Conservation (phyloP, 1,140 invertebrate species). For the Sweltsa coloradensis region DNA sequence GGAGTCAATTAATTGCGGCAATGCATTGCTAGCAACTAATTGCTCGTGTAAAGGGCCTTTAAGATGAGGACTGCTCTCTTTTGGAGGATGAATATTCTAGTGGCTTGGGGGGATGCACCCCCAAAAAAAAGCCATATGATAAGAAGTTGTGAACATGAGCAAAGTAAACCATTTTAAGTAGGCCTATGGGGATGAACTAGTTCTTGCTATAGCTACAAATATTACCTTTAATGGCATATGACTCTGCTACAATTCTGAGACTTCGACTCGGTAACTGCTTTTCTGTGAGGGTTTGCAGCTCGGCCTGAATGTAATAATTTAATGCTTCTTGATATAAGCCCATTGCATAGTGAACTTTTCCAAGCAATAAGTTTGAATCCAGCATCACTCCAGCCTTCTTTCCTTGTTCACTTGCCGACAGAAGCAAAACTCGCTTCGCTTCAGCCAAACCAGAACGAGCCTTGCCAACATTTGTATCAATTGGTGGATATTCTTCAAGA, state of each 20-base stretch:
- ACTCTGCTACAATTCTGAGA: constrained; percentile 84
- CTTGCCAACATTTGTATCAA: constrained; percentile 65
- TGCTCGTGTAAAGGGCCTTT: no score
- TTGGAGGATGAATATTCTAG: no score
- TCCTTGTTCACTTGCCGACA: constrained; percentile 62
- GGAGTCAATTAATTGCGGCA: no score
- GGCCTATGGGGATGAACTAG: no score
- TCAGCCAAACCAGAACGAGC: constrained; percentile 66
- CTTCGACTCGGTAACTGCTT: constrained; percentile 73
- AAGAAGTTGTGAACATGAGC: no score
- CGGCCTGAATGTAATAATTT: constrained; percentile 69
- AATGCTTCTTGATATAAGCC: constrained; percentile 74
- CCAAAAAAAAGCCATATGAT: no score
- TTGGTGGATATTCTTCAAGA: constrained; percentile 72
- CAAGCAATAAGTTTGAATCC: constrained; percentile 76
- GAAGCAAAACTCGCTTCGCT: constrained; percentile 59
- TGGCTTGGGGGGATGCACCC: no score
- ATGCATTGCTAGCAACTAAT: no score
- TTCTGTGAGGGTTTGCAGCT: constrained; percentile 69
- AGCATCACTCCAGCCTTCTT: constrained; percentile 69
- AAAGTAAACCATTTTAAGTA: no score
- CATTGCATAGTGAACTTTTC: constrained; percentile 81
- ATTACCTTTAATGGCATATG: constrained; percentile 84
- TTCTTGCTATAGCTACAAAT: no score
- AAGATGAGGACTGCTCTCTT: no score